Evolutionary conservation across 2,888 invertebrate genomes (phyloP).

Genomic region (Caenorhabditis sp.): DNA sequence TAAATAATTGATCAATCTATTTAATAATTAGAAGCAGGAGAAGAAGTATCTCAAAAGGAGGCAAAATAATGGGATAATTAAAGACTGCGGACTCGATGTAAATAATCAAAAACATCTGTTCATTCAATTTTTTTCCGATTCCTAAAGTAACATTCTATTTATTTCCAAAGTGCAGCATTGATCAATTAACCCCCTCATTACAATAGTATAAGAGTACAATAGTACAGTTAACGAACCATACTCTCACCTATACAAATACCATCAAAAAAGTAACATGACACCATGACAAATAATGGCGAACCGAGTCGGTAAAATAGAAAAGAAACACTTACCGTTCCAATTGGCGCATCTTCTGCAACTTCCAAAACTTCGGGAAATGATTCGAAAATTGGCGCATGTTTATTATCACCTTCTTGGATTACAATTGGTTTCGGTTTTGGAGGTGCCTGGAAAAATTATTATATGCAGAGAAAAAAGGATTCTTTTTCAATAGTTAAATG

Average conservation of each 20-base stretch:
- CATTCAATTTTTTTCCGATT: not conserved
- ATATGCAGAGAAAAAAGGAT: constrained; percentile 20
- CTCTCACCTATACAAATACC: not conserved
- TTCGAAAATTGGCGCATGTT: constrained; percentile 31
- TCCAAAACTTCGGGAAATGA: constrained; percentile 35
- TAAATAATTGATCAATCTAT: constrained; percentile 1
- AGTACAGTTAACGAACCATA: too few relatives aligned
- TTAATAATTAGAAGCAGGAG: not conserved
- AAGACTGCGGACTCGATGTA: not conserved
- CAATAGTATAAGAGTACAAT: too few relatives aligned
- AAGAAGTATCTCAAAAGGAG: not conserved
- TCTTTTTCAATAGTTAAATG: not conserved
- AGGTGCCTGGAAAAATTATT: constrained; percentile 14
- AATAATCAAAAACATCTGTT: constrained; percentile 2
- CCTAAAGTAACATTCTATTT: too few relatives aligned
- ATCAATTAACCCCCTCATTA: constrained; percentile 1
- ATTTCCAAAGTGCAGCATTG: too few relatives aligned
- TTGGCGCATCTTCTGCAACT: constrained; percentile 44
- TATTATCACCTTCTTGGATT: constrained; percentile 33
- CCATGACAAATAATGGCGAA: constrained; percentile 6
- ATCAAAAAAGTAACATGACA: constrained; percentile 8
- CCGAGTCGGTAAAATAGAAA: constrained; percentile 1
- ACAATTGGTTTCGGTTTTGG: constrained; percentile 43
- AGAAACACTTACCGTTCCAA: constrained; percentile 44
- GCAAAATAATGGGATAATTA: not conserved